A percentile compares a stretch with the other conserved stretches of the same genome.
phyloP scores from a whole-genome alignment of 2,113 vertebrate species.

The Myotis yumanensis region DNA sequence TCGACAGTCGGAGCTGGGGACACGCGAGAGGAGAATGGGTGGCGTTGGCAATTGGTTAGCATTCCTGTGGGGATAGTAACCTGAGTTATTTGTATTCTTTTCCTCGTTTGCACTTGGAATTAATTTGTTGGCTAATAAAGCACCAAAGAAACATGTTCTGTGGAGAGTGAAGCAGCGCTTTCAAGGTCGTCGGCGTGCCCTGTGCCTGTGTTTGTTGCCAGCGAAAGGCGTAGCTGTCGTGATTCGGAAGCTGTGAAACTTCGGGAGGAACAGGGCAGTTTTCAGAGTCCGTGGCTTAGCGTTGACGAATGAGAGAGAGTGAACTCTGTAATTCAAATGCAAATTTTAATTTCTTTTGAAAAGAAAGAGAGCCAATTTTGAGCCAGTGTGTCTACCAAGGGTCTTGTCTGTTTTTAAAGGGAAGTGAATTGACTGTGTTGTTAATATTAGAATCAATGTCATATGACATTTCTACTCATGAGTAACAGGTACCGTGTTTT shows the following conservation, averaged over 20 bases:
- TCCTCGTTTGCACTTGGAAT: constrained; percentile 21
- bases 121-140: constrained; percentile 23
- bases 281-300: neutral
- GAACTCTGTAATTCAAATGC: constrained; percentile 53
- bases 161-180: constrained; percentile 7
- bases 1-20: neutral
- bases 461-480: constrained; percentile 50
- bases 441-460: constrained; percentile 69
- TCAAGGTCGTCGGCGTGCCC: constrained; percentile 5
- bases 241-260: constrained; percentile 22
- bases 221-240: neutral
- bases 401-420: constrained; percentile 66
- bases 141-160: neutral
- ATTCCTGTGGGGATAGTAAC: neutral
- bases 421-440: constrained; percentile 57
- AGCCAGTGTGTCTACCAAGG: constrained; percentile 45
- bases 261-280: neutral
- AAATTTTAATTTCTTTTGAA: constrained; percentile 66
- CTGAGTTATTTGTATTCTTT: constrained; percentile 7
- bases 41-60: neutral
- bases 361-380: constrained; percentile 51
- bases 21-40: neutral
- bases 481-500: constrained; percentile 57
- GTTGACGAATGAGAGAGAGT: constrained; percentile 46
- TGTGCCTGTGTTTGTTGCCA: neutral